Conservation (phyloP, 2,797 vertebrate species). For the Pipistrellus kuhlii region DNA sequence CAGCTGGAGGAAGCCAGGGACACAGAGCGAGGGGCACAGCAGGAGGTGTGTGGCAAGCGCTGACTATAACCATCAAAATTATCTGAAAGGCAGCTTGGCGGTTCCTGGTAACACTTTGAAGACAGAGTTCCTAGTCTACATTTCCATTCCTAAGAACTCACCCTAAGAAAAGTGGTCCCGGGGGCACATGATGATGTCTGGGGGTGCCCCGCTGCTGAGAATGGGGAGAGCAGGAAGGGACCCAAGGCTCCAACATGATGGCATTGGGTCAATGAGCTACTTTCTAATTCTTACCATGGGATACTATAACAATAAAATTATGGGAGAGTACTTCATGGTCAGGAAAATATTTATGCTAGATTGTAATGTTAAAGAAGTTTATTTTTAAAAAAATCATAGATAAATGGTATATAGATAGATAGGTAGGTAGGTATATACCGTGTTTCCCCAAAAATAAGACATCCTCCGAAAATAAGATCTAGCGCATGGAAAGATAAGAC, state of each 20-base stretch:
- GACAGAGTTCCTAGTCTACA: not conserved
- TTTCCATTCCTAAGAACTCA: not conserved
- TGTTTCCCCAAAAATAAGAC: too few species aligned
- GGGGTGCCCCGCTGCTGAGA: not conserved
- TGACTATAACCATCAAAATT: not conserved
- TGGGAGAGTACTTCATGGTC: not conserved
- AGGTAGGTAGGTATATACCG: not conserved
- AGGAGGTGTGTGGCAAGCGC: fast-evolving
- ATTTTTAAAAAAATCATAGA: not conserved
- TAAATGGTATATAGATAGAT: not conserved
- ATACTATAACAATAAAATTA: not conserved
- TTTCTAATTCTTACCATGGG: not conserved
- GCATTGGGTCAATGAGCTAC: not conserved
- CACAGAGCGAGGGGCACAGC: not conserved
- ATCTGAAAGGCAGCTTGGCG: too few species aligned
- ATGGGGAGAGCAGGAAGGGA: not conserved
- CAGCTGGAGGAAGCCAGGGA: not conserved
- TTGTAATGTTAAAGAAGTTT: not conserved
- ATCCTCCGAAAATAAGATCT: too few species aligned
- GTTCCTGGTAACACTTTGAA: not conserved
- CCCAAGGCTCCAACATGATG: not conserved
- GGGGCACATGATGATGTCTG: not conserved
- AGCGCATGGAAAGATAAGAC: too few species aligned
- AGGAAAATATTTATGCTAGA: not conserved
- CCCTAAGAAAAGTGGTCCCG: not conserved